Evolutionary conservation across 2,113 vertebrate species (phyloP).

Genomic region (Jacana jacana): DNA sequence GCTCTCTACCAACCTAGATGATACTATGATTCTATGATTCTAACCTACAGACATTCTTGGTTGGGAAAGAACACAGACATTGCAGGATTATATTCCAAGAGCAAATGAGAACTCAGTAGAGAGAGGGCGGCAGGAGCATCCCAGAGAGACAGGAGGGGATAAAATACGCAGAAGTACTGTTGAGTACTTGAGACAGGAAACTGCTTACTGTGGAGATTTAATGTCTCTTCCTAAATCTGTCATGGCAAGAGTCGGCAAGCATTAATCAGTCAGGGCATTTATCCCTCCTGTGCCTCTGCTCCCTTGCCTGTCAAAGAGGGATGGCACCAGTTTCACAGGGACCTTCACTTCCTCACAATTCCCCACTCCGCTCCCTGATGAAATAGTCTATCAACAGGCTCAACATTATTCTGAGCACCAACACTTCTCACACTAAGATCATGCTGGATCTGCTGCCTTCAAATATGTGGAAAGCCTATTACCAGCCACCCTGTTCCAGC

Average conservation of each 20-base stretch:
- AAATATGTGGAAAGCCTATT: neutral
- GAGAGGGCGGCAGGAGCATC: neutral
- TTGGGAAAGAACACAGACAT: neutral
- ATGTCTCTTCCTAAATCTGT: neutral
- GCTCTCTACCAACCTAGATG: neutral
- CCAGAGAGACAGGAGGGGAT: neutral
- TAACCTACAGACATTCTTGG: neutral
- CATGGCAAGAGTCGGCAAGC: neutral
- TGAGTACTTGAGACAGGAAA: neutral
- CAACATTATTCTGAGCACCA: neutral
- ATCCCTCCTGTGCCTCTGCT: neutral
- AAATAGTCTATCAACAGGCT: neutral
- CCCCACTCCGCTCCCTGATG: rapidly evolving
- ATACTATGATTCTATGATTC: neutral
- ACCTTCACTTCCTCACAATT: neutral
- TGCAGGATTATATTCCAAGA: neutral
- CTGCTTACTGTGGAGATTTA: neutral
- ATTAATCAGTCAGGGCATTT: neutral
- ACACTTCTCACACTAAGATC: neutral
- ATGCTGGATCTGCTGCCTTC: neutral
- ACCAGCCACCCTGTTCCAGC: neutral
- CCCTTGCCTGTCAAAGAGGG: neutral
- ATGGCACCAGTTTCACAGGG: neutral
- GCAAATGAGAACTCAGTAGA: neutral
- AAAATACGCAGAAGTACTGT: neutral